Conservation (phyloP, 2,113 vertebrate genomes). For the Bujurquina vittata region DNA sequence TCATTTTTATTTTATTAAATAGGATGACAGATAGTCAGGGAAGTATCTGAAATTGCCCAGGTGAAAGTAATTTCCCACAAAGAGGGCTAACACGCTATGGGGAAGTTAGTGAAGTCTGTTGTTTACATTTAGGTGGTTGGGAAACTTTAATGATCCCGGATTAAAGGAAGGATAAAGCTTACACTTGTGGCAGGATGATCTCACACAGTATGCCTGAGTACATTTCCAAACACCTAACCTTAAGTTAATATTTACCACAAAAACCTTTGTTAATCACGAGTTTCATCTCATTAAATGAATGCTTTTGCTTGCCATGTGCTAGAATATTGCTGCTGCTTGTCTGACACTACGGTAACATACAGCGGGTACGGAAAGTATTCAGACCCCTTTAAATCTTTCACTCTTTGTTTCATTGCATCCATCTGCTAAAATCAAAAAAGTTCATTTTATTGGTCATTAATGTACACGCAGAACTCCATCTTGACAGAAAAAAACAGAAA, state of each 20-base stretch:
- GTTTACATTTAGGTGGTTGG: slow-evolving; percentile 34
- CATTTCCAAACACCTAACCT: slow-evolving; percentile 30
- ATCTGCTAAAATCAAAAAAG: too few relatives aligned
- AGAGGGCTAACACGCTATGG: background rate
- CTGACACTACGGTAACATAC: background rate
- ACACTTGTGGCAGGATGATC: slow-evolving; percentile 35
- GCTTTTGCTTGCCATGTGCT: background rate
- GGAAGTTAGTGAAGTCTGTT: slow-evolving; percentile 45
- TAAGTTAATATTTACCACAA: slow-evolving; percentile 1
- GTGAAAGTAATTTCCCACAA: background rate
- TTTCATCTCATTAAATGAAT: background rate
- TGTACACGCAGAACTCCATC: too few relatives aligned
- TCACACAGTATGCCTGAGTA: slow-evolving; percentile 19
- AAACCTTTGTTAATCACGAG: background rate
- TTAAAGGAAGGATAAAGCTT: slow-evolving; percentile 48
- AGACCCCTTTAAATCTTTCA: too few relatives aligned
- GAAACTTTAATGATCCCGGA: slow-evolving; percentile 45
- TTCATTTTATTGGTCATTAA: too few relatives aligned
- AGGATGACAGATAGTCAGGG: slow-evolving; percentile 3
- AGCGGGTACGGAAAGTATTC: too few relatives aligned
- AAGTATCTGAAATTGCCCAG: slow-evolving; percentile 11
- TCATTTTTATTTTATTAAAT: background rate
- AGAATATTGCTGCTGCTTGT: background rate
- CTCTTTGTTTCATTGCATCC: too few relatives aligned
- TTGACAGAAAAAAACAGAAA: too few relatives aligned